Conservation (phyloP, 2,888 invertebrate genomes). For the Pegoplata infirma region DNA sequence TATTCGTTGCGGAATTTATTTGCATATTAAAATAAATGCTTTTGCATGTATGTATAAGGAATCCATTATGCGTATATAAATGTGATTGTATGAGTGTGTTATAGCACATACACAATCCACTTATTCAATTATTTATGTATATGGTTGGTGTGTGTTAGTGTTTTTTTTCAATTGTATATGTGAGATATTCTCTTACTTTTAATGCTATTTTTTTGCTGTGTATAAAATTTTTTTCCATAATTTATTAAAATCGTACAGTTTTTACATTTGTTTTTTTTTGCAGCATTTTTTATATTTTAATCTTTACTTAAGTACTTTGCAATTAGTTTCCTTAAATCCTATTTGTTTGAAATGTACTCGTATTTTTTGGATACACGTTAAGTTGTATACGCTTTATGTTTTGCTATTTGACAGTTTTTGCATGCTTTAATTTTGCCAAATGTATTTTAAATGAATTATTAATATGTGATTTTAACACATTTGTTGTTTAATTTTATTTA, state of each 20-base stretch:
- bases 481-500: conserved; percentile 6
- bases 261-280: conserved; percentile 29
- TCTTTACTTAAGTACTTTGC: conserved; percentile 76
- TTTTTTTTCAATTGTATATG: conserved; percentile 1
- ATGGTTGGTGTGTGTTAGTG: conserved; percentile 20
- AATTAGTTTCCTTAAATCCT: conserved; percentile 75
- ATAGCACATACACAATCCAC: conserved; percentile 23
- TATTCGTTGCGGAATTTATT: conserved; percentile 66
- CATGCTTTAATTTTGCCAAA: conserved; percentile 17
- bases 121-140: conserved; percentile 59
- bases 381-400: neutral
- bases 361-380: conserved; percentile 12
- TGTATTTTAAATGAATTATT: conserved; percentile 46
- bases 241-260: conserved; percentile 70
- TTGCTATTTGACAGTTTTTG: conserved; percentile 1
- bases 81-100: conserved; percentile 1
- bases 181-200: conserved; percentile 26
- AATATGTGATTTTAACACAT: conserved; percentile 42
- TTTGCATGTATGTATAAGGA: conserved; percentile 48
- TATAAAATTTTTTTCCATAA: conserved; percentile 71
- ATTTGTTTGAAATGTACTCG: conserved; percentile 62
- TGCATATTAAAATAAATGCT: conserved; percentile 67
- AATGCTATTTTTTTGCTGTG: conserved; percentile 30
- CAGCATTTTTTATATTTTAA: conserved; percentile 52
- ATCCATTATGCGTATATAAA: conserved; percentile 43